These are phyloP conservation scores for Planiliza haematocheilus DNA, from an alignment of 2,113 vertebrate genomes.

Conservation along the genomic window DNA sequence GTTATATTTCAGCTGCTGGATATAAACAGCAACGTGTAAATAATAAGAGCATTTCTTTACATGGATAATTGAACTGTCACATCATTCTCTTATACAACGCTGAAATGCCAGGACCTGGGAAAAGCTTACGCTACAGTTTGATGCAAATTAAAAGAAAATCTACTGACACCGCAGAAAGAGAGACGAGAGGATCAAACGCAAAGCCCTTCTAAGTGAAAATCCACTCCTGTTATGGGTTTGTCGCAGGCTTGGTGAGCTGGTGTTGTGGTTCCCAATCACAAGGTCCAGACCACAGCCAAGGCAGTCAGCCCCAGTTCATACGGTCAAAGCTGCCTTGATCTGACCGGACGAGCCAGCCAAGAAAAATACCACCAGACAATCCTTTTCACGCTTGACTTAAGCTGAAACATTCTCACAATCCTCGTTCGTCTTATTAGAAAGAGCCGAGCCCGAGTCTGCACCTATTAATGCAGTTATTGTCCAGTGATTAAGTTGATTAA, in stretches of 20 bases:
- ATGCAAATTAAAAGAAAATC: constrained; percentile 45
- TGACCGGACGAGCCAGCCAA: constrained; percentile 68
- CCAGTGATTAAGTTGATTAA: constrained; percentile 70
- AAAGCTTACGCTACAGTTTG: constrained; percentile 28
- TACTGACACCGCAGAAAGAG: constrained; percentile 29
- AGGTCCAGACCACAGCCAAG: constrained; percentile 48
- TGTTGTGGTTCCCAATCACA: constrained; percentile 62
- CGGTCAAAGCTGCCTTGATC: constrained; percentile 67
- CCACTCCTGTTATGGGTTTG: constrained; percentile 20
- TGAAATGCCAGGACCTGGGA: constrained; percentile 34
- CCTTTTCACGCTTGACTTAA: constrained; percentile 78
- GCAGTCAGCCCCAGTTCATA: constrained; percentile 52
- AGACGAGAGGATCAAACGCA: constrained; percentile 47
- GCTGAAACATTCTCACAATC: constrained; percentile 70
- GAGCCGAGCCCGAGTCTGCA: constrained; percentile 65
- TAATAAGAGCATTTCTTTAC: constrained; percentile 6
- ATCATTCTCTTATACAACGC: constrained; percentile 32
- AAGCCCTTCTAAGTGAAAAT: constrained; percentile 30
- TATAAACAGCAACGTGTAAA: constrained; percentile 8
- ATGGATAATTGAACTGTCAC: constrained; percentile 18
- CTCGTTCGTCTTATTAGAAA: constrained; percentile 60
- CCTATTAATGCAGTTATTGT: constrained; percentile 79
- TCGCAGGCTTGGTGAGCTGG: constrained; percentile 41
- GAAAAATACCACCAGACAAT: constrained; percentile 79
- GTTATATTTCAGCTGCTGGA: neutral